Evolutionary conservation across 2,113 vertebrate genomes (phyloP).

Genomic region (Lasiurus borealis): DNA sequence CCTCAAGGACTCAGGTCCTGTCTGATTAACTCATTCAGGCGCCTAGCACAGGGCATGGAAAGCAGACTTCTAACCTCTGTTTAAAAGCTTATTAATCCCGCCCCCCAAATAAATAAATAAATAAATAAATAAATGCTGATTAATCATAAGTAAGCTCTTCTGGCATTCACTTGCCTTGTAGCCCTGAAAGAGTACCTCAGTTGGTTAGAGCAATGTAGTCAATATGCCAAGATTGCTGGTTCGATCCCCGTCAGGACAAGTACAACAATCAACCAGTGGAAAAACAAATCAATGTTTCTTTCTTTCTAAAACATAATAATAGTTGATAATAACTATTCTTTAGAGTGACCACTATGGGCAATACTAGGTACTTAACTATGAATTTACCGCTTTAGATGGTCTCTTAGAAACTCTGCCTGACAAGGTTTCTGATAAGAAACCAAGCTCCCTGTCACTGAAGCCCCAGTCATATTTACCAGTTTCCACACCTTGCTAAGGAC

Average conservation of each 20-base stretch:
- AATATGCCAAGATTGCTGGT: background rate
- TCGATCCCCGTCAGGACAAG: background rate
- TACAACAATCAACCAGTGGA: background rate
- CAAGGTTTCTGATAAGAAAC: conserved; percentile 45
- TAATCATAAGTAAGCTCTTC: background rate
- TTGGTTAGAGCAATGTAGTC: background rate
- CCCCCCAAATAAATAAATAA: no score
- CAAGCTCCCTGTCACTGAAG: conserved; percentile 11
- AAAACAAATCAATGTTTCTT: background rate
- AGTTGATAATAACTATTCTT: conserved; percentile 48
- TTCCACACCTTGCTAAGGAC: conserved; percentile 8
- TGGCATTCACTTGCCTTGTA: background rate
- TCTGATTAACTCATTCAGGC: conserved; percentile 36
- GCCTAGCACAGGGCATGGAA: background rate
- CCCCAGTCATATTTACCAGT: conserved; percentile 4
- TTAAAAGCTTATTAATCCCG: conserved; percentile 11
- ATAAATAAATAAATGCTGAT: background rate
- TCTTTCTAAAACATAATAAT: background rate
- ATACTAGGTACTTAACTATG: background rate
- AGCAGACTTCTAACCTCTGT: conserved; percentile 23
- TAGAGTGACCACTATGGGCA: background rate
- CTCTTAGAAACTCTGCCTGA: conserved; percentile 1
- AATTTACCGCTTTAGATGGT: conserved; percentile 51
- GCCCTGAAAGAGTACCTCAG: background rate
- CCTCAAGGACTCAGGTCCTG: conserved; percentile 9